Percentiles rank a stretch among this genome's conserved stretches.
Evolutionary conservation across 2,888 invertebrate genomes (phyloP).

Genomic region (Lutraria lutraria): DNA sequence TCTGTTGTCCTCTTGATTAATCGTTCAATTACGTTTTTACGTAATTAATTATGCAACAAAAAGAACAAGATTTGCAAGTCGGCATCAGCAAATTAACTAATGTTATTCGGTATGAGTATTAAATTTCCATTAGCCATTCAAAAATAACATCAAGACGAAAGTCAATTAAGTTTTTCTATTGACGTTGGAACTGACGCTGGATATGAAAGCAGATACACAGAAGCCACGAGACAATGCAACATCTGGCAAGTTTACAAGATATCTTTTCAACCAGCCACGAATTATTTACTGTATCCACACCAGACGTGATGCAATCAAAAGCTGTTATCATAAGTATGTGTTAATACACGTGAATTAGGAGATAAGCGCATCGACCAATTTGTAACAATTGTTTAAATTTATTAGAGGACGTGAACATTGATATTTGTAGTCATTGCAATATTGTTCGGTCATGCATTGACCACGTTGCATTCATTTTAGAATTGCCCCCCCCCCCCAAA

Average conservation of each 20-base stretch:
- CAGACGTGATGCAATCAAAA: background rate
- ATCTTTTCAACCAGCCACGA: background rate
- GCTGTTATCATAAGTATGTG: background rate
- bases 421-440: background rate
- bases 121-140: background rate
- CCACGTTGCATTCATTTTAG: background rate
- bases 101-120: background rate
- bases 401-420: background rate
- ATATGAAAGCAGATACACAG: background rate
- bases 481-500: too few species aligned
- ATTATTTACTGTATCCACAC: background rate
- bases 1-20: background rate
- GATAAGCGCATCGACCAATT: background rate
- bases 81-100: background rate
- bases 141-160: background rate
- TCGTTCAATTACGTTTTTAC: background rate
- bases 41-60: background rate
- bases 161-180: background rate
- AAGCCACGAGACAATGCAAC: background rate
- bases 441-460: background rate
- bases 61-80: background rate
- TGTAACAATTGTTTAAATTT: background rate
- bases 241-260: slow-evolving; percentile 13
- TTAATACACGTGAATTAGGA: background rate
- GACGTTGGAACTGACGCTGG: background rate